Base-by-base conservation (phyloP, 1,140 invertebrate genomes). In the Bombus ignitus region DNA sequence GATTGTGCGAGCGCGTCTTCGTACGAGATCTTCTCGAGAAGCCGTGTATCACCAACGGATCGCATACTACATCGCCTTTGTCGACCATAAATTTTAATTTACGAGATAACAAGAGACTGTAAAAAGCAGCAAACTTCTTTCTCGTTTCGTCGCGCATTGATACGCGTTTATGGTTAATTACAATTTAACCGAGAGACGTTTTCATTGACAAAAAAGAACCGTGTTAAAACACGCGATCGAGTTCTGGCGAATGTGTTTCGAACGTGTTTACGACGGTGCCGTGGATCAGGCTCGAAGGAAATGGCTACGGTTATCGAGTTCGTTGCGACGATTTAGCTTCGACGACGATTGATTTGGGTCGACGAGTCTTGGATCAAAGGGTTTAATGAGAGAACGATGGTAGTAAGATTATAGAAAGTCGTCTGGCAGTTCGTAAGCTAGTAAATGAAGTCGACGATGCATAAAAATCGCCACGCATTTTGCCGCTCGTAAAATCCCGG, bases 71-170 rank as follows among this genome's bases (percentile, higher is more conserved):
- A 0, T 47, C 3, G 2, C 37, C 22, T 32, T 62, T 53, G 35
- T 15, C 39, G 39, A 10, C 35, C 62, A 25, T 83, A 68, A 78
- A 70, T 70, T 83, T 47, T 32, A 18, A 32, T 65, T 44, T 35
- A 15, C 66, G 18, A 72, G 83, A 72, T 80, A 84, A 84, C 82
- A 37, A 83, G 44, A 1, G 15, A 39, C 68, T 4, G 68, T 32
- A 62, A 62, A 79, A 37, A 42, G 15, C 32, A 62, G 10, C 18
- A 22, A 22, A 22, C 47, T 53, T 53, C 18, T 53, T 6, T 53
- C 18, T 53, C 18, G 47, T 53, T 53, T 53, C 6, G 47, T 22
- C 47, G 18, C 0, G 2, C 18, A 1, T 53, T 53, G 47, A 22
- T 53, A 18, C 18, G 5, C 18, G 18, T 53, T 53, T 53, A 53